phyloP scores from a whole-genome alignment of 2,888 invertebrate genomes.

The Lasioglossum morio region DNA sequence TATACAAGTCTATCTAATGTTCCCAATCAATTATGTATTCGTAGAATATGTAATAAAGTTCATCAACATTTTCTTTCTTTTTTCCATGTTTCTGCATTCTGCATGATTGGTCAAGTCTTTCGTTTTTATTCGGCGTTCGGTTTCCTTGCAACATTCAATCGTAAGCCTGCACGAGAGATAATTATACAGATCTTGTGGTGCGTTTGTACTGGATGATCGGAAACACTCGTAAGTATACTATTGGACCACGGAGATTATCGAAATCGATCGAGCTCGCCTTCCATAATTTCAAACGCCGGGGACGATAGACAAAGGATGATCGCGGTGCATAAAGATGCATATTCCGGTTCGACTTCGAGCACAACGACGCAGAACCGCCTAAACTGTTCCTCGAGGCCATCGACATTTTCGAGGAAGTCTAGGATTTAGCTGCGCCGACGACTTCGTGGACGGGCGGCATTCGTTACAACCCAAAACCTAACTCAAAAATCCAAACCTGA shows the following conservation, averaged over 20 bases:
- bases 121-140: background rate
- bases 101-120: background rate
- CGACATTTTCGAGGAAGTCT: constrained; percentile 69
- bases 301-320: constrained; percentile 45
- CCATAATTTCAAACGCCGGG: constrained; percentile 64
- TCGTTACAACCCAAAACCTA: background rate
- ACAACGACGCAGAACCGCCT: constrained; percentile 38
- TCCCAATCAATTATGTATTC: background rate
- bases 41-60: background rate
- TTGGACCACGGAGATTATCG: constrained; percentile 70
- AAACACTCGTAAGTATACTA: constrained; percentile 71
- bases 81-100: background rate
- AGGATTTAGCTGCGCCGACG: constrained; percentile 54
- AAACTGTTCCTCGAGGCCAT: constrained; percentile 68
- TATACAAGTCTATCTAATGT: too few relatives aligned
- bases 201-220: constrained; percentile 59
- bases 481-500: background rate
- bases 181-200: constrained; percentile 70
- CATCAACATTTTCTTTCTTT: background rate
- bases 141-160: constrained; percentile 29
- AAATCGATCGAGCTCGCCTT: constrained; percentile 69
- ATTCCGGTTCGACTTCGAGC: constrained; percentile 54
- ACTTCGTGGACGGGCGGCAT: constrained; percentile 30
- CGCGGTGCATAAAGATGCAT: constrained; percentile 64
- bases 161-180: constrained; percentile 39